Evolutionary conservation across 2,797 vertebrate genomes (phyloP).

Genomic region (Gallinago solitaria): DNA sequence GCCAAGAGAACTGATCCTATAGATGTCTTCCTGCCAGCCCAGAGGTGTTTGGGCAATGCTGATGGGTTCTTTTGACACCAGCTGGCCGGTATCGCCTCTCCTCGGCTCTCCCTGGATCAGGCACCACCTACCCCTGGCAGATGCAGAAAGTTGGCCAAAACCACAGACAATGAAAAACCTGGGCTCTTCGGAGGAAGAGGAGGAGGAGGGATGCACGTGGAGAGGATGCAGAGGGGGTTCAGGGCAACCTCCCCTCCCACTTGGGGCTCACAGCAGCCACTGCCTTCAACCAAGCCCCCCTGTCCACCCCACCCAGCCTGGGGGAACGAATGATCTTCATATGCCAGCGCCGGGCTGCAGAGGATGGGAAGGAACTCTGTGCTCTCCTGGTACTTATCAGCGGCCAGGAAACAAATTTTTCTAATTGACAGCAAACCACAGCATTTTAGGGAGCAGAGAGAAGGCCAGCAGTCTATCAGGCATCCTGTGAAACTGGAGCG

Average conservation of each 20-base stretch:
- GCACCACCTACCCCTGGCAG: background rate
- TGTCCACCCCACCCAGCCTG: background rate
- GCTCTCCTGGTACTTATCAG: background rate
- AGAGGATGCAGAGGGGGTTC: background rate
- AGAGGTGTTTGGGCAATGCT: background rate
- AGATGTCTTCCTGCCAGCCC: background rate
- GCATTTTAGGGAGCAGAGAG: background rate
- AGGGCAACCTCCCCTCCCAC: background rate
- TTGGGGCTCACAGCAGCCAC: rapidly evolving
- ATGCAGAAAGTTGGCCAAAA: background rate
- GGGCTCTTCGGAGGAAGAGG: background rate
- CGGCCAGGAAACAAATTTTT: background rate
- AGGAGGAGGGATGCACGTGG: background rate
- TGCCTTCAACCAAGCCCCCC: background rate
- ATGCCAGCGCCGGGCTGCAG: background rate
- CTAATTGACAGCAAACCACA: background rate
- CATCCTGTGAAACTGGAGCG: background rate
- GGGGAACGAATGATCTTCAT: rapidly evolving
- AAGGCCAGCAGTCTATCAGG: background rate
- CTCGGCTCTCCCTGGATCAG: background rate
- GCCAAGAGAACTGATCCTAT: background rate
- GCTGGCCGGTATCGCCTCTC: background rate
- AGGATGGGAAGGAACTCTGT: background rate
- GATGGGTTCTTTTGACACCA: rapidly evolving
- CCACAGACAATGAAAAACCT: background rate